Percentiles rank a stretch among this genome's conserved stretches.
Evolutionary conservation across 35 echinoderm and acorn worm genomes (phyloP).

Genomic region (Ophioderma brevispina): DNA sequence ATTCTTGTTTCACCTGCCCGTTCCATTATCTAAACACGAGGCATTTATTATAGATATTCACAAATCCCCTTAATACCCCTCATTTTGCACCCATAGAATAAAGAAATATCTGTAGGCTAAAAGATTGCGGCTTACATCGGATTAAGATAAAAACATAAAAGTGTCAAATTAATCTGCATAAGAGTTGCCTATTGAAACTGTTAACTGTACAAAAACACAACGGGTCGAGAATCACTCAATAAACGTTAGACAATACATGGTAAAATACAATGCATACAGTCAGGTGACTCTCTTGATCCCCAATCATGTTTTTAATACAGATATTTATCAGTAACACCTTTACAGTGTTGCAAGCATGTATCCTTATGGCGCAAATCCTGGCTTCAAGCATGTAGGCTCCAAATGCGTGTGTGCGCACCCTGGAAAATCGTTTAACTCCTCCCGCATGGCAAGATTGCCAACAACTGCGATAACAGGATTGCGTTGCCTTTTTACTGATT

Average conservation of each 20-base stretch:
- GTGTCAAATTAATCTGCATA: not conserved
- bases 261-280: not conserved
- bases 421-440: no score
- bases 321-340: conserved; percentile 8
- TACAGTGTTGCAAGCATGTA: not conserved
- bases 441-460: no score
- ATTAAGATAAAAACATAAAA: not conserved
- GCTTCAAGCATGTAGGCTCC: not conserved
- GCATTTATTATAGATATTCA: no score
- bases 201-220: not conserved
- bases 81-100: no score
- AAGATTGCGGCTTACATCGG: no score
- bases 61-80: no score
- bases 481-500: no score
- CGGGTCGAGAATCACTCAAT: no score
- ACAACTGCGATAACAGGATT: no score
- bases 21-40: not conserved
- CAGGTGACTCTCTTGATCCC: not conserved
- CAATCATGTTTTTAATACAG: not conserved
- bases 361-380: not conserved
- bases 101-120: no score
- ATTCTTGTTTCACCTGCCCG: not conserved
- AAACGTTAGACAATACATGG: no score
- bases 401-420: no score
- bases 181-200: not conserved